Evolutionary conservation across 2,888 invertebrate species (phyloP), one percentile per base, ranked within the genome.

Genomic region (Octodonta nipae): DNA sequence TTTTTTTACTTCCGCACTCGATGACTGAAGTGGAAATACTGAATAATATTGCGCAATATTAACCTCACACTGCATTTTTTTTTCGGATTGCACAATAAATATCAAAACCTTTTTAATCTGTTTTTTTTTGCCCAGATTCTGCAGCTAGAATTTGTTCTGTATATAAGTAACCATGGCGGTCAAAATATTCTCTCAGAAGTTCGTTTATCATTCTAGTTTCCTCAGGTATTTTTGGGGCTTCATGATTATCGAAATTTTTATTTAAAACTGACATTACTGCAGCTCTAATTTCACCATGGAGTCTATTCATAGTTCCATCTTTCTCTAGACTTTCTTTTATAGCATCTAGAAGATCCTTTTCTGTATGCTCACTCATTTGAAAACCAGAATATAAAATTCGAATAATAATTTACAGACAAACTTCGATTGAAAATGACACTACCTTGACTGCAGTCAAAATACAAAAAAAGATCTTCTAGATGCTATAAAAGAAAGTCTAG

Each of bases 101-200:
- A n/a, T n/a, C n/a, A n/a, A n/a, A n/a, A n/a, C n/a, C n/a, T n/a
- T n/a, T n/a, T n/a, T n/a, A n/a, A n/a, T n/a, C n/a, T n/a, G n/a
- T n/a, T n/a, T n/a, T n/a, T n/a, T n/a, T n/a, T n/a, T n/a, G n/a
- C n/a, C n/a, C n/a, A n/a, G n/a, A n/a, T n/a, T n/a, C 61, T 38
- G 59, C 52, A 12, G 52, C 44, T 35, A 63, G 41, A 35, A 62
- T 49, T 50, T 62, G 58, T 34, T 61, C 61, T 0, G 75, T 71
- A 43, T 78, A 78, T 14, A 74, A 61, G 44, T 78, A 79, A 1
- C 77, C 78, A 44, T 76, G 76, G 78, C 78, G 78, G 42, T 71
- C 67, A 3, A 79, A 55, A 50, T 78, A 79, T 51, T 79, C 78
- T 35, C 72, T 58, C 4, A 79, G 65, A 1, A 79, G 59, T 49